Evolutionary conservation across 2,797 vertebrate species (phyloP).

Genomic region (Lutjanus argentimaculatus): DNA sequence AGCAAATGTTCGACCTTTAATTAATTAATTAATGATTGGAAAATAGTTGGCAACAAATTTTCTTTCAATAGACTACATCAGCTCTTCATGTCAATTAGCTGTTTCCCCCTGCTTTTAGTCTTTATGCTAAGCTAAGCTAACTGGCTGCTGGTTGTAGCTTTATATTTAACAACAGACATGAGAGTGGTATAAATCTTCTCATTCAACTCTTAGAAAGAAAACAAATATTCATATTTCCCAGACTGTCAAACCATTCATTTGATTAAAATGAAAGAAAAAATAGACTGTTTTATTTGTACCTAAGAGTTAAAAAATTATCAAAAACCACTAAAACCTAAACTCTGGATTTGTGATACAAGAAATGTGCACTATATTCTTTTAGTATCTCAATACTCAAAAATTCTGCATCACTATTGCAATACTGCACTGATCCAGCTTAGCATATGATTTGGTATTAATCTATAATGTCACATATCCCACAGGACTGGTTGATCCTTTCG

Average conservation of each 20-base stretch:
- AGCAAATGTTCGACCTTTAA: no score
- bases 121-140: not conserved
- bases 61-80: no score
- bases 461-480: not conserved
- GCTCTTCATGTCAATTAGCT: not conserved
- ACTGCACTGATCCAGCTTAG: not conserved
- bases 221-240: not conserved
- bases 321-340: no score
- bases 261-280: not conserved
- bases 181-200: not conserved
- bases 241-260: not conserved
- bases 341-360: not conserved
- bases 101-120: not conserved
- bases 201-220: not conserved
- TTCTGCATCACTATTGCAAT: not conserved
- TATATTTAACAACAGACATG: not conserved
- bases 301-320: no score
- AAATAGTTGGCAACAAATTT: no score
- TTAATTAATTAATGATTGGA: no score
- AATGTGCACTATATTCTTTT: not conserved
- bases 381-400: not conserved
- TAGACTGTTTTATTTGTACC: no score
- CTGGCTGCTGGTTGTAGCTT: not conserved
- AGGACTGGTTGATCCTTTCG: constrained; percentile 1
- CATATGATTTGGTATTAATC: not conserved